Evolutionary conservation across 2,113 vertebrate genomes (phyloP).

Genomic region (Riparia riparia): DNA sequence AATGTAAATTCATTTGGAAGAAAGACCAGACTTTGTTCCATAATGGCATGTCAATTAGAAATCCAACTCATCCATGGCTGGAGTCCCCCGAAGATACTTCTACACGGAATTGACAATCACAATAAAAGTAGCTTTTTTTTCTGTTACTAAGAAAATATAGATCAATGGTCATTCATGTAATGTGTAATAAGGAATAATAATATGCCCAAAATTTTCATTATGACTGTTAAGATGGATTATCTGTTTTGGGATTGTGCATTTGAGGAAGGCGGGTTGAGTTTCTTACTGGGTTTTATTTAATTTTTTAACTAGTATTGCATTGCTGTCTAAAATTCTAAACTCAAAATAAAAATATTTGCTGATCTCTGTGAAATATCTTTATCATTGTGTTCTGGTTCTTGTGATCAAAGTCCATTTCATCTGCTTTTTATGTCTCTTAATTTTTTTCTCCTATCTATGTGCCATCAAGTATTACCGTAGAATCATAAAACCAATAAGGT

Average conservation of each 20-base stretch:
- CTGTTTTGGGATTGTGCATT: neutral
- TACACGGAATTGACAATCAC: neutral
- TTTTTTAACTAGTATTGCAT: neutral
- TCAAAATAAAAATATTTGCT: neutral
- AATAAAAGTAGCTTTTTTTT: neutral
- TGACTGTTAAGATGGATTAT: neutral
- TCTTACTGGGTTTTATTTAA: neutral
- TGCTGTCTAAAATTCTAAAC: neutral
- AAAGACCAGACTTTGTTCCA: neutral
- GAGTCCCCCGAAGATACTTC: neutral
- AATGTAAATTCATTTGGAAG: neutral
- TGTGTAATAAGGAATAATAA: neutral
- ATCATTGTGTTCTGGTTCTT: neutral
- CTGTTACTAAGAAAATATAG: neutral
- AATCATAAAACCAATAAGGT: neutral
- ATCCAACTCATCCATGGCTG: neutral
- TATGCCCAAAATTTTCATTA: neutral
- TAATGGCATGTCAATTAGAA: neutral
- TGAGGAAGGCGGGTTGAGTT: neutral
- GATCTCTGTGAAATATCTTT: neutral
- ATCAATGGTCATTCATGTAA: neutral
- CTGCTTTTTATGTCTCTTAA: neutral
- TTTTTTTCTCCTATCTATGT: neutral
- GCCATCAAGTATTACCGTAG: neutral
- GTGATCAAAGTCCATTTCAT: neutral